These are phyloP conservation scores for Synanthedon andrenaeformis DNA, from an alignment of 2,888 invertebrate genomes.

Conservation along the genomic window DNA sequence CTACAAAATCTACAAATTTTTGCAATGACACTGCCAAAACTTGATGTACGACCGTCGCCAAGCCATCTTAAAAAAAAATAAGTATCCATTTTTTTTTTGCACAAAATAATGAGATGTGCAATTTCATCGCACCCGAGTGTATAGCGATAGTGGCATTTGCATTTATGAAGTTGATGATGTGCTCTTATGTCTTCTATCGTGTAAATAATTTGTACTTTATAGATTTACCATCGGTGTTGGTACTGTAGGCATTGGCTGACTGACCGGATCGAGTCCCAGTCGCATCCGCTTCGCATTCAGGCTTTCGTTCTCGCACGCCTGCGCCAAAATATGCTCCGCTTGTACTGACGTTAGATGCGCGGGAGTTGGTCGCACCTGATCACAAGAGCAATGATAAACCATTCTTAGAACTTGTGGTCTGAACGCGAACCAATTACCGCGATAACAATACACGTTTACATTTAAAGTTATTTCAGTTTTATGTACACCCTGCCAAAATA, in stretches of 20 bases:
- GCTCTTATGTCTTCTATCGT: too few species aligned
- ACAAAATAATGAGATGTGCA: too few species aligned
- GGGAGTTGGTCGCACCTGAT: slow-evolving; percentile 91
- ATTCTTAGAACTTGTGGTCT: background rate
- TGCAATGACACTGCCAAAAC: too few species aligned
- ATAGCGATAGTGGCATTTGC: background rate
- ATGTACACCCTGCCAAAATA: too few species aligned
- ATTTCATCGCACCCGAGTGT: too few species aligned
- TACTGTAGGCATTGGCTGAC: slow-evolving; percentile 86
- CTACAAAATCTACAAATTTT: too few species aligned
- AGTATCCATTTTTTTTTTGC: too few species aligned
- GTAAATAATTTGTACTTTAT: too few species aligned
- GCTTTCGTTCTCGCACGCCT: slow-evolving; percentile 97
- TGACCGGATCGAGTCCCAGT: slow-evolving; percentile 93
- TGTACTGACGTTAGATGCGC: slow-evolving; percentile 97
- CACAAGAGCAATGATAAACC: background rate
- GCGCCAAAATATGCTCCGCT: slow-evolving; percentile 94
- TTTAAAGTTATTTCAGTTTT: too few species aligned
- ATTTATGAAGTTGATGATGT: background rate
- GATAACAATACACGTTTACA: too few species aligned
- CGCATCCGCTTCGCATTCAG: slow-evolving; percentile 98
- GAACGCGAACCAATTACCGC: background rate
- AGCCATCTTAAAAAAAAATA: too few species aligned
- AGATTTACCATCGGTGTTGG: slow-evolving; percentile 70
- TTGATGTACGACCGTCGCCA: too few species aligned